Evolutionary conservation across 2,888 invertebrate genomes (phyloP), one percentile per base, ranked within the genome.

Genomic region (Ophion ventricosus): DNA sequence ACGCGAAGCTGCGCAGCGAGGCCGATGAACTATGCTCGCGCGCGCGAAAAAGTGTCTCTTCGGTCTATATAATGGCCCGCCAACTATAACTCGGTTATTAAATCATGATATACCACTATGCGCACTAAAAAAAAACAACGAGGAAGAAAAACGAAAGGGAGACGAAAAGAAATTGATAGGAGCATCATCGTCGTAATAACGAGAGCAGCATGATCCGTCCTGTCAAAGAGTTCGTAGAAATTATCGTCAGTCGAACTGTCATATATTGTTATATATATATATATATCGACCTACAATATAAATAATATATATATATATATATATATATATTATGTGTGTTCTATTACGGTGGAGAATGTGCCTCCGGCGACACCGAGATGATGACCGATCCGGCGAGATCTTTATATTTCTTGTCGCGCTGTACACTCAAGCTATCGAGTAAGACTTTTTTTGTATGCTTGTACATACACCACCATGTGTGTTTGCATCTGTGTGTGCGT

Each of bases 221-320:
- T 88, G 88, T 86, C 74, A 40, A 56, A 69, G 69, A 82, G 85
- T 86, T 87, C 86, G 87, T 81, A 75, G 88, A 89, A 89, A 90
- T 91, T 87, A 91, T 90, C 88, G 88, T 90, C 89, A 89, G 90
- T 88, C 88, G 86, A 89, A 25, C 64, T 49, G 20, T 14, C 43
- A 61, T 61, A 26, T n/a, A 14, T 14, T 72, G 10, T 20, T 72
- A 72, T 74, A 43, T 8, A 43, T 59, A 29, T 29, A 0, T 70
- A 35, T 23, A 23, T 59, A 26, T n/a, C 20, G 23, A 59, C 35
- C 1, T 10, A 61, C 26, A 61, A 17, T 25, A 2, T 7, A 26
- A 49, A 43, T 64, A 14, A 25, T n/a, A 54, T 54, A 17, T 35
- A 7, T 35, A 5, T 35, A 8, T 8, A 1, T 35, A 1, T 35